Base-by-base conservation (phyloP, 2,113 vertebrate species). In the Canis aureus region DNA sequence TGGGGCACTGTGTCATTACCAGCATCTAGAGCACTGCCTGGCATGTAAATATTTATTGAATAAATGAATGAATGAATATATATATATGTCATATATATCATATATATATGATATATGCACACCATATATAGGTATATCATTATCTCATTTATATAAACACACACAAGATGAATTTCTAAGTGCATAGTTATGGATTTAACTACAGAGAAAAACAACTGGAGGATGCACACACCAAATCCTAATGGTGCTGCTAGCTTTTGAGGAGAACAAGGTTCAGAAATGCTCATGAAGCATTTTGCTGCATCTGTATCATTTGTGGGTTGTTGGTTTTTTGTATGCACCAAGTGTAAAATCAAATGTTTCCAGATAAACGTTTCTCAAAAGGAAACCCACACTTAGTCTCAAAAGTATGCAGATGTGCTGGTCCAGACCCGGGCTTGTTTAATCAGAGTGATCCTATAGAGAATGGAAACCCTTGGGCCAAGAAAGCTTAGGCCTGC, bases 331-430 rank as follows among this genome's bases (percentile, higher is more conserved):
- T 80, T 43, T 23, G 17, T 67, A 66, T 10, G 64, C 55, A 13
- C 43, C 49, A n/a, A 7, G 0, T 16, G 9, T 57, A 76, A 95
- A 83, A 35, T 73, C n/a, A 94, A 92, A 79, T 13, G 3, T 60
- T 88, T 95, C 57, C 64, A 97, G 53, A 71, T 78, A 67, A 35
- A 43, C n/a, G 9, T 81, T 93, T 85, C 55, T 81, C 88, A 8
- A 66, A 85, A 79, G 27, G 55, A 83, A 86, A 17, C 55, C 81
- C 10, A 38, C 13, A 38, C n/a, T 82, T 57, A 35, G 49, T 43
- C 16, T 57, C 43, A 17, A 9, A 93, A 73, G 8, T 11, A 3
- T 2, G 11, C 73, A 60, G n/a, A 38, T 59, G 29, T 17, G 19
- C 35, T 23, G 0, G 59, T 27, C 43, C 19, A 1, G 3, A 15